A percentile compares a stretch with the other conserved stretches of the same genome.
Conservation (phyloP, 2,113 vertebrate species). For the Eubucco bourcierii region DNA sequence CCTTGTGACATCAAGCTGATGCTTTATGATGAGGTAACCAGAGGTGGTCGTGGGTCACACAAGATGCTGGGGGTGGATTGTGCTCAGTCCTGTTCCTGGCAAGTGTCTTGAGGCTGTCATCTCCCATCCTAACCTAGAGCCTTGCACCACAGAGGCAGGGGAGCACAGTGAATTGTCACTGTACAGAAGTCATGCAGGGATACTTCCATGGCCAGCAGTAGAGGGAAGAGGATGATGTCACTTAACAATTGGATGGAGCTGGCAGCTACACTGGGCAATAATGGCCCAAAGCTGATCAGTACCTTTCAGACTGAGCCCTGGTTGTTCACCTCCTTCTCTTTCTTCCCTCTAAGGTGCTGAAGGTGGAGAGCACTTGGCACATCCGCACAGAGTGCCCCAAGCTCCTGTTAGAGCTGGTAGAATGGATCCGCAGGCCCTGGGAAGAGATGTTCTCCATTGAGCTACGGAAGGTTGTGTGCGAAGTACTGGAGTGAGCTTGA, state of each 20-base stretch:
- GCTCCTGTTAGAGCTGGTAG: slow-evolving; percentile 53
- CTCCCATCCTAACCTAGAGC: not conserved
- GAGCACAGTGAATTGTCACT: not conserved
- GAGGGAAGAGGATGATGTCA: not conserved
- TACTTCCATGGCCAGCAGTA: not conserved
- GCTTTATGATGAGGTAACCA: slow-evolving; percentile 91
- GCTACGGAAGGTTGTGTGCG: not conserved
- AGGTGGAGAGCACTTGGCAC: slow-evolving; percentile 65
- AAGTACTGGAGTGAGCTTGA: slow-evolving; percentile 49
- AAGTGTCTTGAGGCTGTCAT: not conserved
- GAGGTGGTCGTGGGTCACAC: not conserved
- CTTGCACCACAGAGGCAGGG: not conserved
- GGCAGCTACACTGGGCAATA: not conserved
- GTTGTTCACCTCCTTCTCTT: not conserved
- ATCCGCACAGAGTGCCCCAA: slow-evolving; percentile 57
- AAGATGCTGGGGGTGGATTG: not conserved
- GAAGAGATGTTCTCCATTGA: slow-evolving; percentile 60
- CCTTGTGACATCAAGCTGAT: slow-evolving; percentile 81
- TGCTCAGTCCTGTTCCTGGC: not conserved
- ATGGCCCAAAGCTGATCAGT: not conserved
- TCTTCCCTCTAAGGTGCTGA: slow-evolving; percentile 46
- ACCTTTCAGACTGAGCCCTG: not conserved
- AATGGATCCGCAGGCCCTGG: slow-evolving; percentile 59
- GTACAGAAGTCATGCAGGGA: not conserved
- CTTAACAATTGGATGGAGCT: not conserved